These are phyloP conservation scores for Bettongia penicillata DNA, from an alignment of 2,113 vertebrate genomes.

Conservation along the genomic window DNA sequence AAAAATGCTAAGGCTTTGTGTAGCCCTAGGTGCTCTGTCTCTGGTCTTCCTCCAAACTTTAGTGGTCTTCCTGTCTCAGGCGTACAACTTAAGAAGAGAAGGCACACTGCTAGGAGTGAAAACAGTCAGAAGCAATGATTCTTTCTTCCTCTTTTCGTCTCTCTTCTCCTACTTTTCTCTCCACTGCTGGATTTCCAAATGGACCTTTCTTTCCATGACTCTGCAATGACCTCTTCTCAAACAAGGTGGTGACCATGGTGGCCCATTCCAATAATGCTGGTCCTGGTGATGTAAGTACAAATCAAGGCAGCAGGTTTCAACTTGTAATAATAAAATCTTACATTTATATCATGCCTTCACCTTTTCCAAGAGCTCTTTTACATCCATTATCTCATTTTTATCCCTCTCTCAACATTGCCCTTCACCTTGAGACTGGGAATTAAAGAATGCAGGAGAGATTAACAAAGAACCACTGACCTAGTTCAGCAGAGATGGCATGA, in stretches of 20 bases:
- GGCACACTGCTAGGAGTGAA: background rate
- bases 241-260: background rate
- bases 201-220: background rate
- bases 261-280: background rate
- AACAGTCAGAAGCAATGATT: background rate
- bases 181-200: background rate
- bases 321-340: background rate
- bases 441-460: conserved; percentile 33
- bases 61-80: background rate
- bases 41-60: background rate
- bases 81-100: background rate
- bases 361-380: background rate
- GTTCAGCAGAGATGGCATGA: background rate
- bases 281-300: conserved; percentile 5
- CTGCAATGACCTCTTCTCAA: background rate
- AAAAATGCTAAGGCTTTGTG: background rate
- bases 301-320: conserved; percentile 6
- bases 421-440: conserved; percentile 15
- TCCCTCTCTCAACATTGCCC: background rate
- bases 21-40: background rate
- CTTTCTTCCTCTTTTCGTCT: conserved; percentile 1
- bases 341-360: background rate
- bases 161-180: conserved; percentile 30
- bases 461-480: background rate
- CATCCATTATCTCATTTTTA: conserved; percentile 10